Evolutionary conservation across 2,797 vertebrate genomes (phyloP), one percentile per base, ranked within the genome.

Genomic region (Hypotaenidia okinawae): DNA sequence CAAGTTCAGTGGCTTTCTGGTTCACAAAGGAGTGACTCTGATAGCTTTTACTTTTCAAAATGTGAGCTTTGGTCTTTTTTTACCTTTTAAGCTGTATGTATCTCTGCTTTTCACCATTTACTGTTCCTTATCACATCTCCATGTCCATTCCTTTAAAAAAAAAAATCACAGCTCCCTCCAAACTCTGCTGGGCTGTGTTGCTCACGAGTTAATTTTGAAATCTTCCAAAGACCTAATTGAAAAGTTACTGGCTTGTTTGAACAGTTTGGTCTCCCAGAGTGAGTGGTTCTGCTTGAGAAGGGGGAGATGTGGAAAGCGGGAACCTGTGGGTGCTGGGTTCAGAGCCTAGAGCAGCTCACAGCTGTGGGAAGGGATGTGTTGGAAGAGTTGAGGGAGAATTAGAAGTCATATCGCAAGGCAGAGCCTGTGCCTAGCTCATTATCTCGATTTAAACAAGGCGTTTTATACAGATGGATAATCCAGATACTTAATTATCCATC

Each of bases 251-350:
- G 9, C 13, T 22, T 61, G 13, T 17, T 4, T 6, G 49, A 52
- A 18, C 25, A 11, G 55, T 39, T 43, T 6, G 2, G 0, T 28
- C 10, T 51, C 0, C 54, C 7, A 3, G 25, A 6, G 47, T 0
- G 10, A 73, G 9, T 1, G 0, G 0, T 25, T 17, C 5, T 33
- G 77, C 35, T 58, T n/a, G 78, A 79, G 57, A 61, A 67, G 23
- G 54, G 3, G 0, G 3, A 10, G 67, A 3, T 39, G 11, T 28
- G 0, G 57, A 5, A 19, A 32, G 4, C 2, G 28, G 21, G 11
- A 6, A 52, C 33, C 55, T 19, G 3, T 0, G 10, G 10, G 32
- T 5, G 35, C 89, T 35, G 47, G 22, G 25, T 21, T 28, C 15
- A 9, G 77, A 74, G 87, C 37, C 24, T 35, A 4, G 69, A 52